phyloP scores from a whole-genome alignment of 2,797 vertebrate species.

The Lepilemur ruficaudatus region DNA sequence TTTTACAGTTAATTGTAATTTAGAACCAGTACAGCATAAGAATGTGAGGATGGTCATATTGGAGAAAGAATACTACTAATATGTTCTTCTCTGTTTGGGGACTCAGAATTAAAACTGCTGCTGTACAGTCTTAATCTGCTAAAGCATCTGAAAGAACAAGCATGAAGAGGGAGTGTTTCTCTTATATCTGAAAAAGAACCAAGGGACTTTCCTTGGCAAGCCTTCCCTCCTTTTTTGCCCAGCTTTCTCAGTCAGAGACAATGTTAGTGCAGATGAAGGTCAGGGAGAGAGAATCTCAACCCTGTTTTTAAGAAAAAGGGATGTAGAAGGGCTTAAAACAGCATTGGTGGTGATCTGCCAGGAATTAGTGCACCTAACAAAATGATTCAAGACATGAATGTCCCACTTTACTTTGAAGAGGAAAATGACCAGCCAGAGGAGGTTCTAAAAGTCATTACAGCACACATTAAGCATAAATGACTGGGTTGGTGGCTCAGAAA shows the following conservation, averaged over 20 bases:
- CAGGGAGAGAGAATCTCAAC: neutral
- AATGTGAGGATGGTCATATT: neutral
- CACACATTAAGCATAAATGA: constrained; percentile 31
- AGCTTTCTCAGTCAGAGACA: constrained; percentile 26
- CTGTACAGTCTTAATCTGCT: neutral
- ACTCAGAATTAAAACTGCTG: constrained; percentile 44
- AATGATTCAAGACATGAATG: neutral
- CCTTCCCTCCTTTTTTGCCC: constrained; percentile 17
- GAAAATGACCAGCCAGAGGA: neutral
- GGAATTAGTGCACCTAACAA: neutral
- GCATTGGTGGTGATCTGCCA: neutral
- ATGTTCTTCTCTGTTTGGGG: neutral
- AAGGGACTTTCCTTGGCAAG: constrained; percentile 19
- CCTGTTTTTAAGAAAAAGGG: constrained; percentile 13
- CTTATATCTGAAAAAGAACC: constrained; percentile 32
- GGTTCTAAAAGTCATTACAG: neutral
- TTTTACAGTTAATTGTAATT: constrained; percentile 47
- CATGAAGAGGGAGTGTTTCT: constrained; percentile 29
- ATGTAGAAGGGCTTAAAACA: neutral
- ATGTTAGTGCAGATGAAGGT: neutral
- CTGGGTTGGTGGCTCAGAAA: neutral
- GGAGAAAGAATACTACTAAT: neutral
- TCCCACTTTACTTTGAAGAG: neutral
- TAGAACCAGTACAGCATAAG: neutral
- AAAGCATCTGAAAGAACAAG: constrained; percentile 1